Conservation (phyloP, 64 coral and sea anemone species). For the Actinia equina region DNA sequence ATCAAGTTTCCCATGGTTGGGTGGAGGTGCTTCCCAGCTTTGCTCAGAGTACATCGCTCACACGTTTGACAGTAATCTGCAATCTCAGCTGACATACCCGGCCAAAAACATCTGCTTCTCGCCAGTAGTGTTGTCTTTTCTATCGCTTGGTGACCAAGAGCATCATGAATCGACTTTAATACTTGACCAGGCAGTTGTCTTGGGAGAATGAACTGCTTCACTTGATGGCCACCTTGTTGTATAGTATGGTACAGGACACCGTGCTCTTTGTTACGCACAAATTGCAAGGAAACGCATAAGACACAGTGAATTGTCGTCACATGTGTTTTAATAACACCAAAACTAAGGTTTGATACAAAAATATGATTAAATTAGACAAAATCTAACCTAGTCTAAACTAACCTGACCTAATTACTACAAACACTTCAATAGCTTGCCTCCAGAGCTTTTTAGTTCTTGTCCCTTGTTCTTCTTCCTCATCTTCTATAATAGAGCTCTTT, state of each 20-base stretch:
- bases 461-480: too few species aligned
- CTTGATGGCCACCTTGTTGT: not conserved
- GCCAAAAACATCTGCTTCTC: slow-evolving; percentile 21
- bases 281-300: too few species aligned
- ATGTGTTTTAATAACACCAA: too few species aligned
- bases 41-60: slow-evolving; percentile 40
- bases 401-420: too few species aligned
- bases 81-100: slow-evolving; percentile 41
- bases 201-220: slow-evolving; percentile 32
- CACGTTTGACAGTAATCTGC: slow-evolving; percentile 53
- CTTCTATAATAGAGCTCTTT: too few species aligned
- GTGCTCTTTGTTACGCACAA: slow-evolving; percentile 12
- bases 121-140: not conserved
- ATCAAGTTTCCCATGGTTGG: not conserved
- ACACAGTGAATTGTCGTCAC: too few species aligned
- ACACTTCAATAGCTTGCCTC: too few species aligned
- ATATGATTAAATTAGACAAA: too few species aligned
- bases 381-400: too few species aligned
- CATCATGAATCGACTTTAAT: slow-evolving; percentile 35
- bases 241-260: slow-evolving; percentile 39
- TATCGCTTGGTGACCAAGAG: not conserved
- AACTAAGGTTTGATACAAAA: too few species aligned
- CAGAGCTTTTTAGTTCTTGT: too few species aligned
- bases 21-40: slow-evolving; percentile 3
- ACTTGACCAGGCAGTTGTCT: slow-evolving; percentile 21